Evolutionary conservation across 2,797 vertebrate species (phyloP).

Genomic region (Sebastes matsubarae): DNA sequence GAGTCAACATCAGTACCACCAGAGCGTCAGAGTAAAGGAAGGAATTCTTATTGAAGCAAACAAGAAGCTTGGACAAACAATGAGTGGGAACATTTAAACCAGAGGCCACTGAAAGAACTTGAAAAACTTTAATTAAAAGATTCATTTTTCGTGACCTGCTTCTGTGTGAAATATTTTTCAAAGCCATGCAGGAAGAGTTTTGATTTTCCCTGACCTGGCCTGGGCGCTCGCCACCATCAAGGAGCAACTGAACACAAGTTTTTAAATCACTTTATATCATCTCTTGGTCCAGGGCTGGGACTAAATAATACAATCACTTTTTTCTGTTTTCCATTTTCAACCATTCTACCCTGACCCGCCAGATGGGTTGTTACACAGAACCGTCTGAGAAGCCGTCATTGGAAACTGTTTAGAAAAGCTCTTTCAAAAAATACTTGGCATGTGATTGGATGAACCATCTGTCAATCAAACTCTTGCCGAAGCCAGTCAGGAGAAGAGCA

Average conservation of each 20-base stretch:
- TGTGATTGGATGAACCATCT: too few species aligned
- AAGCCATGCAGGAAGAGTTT: not conserved
- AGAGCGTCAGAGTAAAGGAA: conserved; percentile 9
- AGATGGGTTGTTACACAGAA: too few species aligned
- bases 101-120: not conserved
- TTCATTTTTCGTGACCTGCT: not conserved
- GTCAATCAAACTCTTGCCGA: too few species aligned
- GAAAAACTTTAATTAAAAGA: not conserved
- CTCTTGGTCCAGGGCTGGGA: not conserved
- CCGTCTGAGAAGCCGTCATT: too few species aligned
- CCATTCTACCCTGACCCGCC: too few species aligned
- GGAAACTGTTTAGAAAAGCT: fast-evolving
- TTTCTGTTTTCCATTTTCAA: not conserved
- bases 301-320: not conserved
- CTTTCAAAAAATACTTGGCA: too few species aligned
- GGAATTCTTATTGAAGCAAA: conserved; percentile 44
- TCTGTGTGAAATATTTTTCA: not conserved
- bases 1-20: conserved; percentile 47
- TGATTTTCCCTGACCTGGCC: not conserved
- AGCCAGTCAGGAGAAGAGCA: too few species aligned
- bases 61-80: conserved; percentile 26
- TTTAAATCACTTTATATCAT: not conserved
- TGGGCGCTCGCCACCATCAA: not conserved
- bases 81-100: not conserved
- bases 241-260: not conserved